These are phyloP conservation scores for Armadillidium nasatum DNA, from an alignment of 1,140 invertebrate species.

Conservation along the genomic window DNA sequence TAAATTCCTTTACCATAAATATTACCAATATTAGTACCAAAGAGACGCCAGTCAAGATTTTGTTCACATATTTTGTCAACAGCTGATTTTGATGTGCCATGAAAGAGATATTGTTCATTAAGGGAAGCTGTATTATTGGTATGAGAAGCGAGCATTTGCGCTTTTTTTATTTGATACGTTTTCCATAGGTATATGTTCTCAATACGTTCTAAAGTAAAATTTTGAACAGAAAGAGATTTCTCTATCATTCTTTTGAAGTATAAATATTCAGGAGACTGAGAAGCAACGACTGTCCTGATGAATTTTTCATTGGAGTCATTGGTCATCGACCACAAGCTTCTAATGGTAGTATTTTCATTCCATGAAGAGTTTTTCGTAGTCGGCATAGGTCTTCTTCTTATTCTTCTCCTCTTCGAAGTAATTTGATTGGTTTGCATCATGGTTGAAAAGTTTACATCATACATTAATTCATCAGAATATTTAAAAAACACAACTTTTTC, in stretches of 20 bases:
- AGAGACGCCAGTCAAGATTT: slow-evolving; percentile 41
- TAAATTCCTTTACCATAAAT: slow-evolving; percentile 38
- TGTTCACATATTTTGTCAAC: slow-evolving; percentile 34
- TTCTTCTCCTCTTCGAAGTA: slow-evolving; percentile 1
- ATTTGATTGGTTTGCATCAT: slow-evolving; percentile 25
- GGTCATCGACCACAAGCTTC: slow-evolving; percentile 17
- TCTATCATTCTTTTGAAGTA: slow-evolving; percentile 31
- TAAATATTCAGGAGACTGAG: slow-evolving; percentile 30
- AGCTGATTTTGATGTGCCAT: slow-evolving; percentile 34
- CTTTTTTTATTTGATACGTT: slow-evolving; percentile 40
- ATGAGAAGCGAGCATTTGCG: slow-evolving; percentile 12
- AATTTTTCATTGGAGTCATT: slow-evolving; percentile 15
- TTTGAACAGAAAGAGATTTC: background rate
- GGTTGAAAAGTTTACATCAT: slow-evolving; percentile 11
- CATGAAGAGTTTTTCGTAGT: background rate
- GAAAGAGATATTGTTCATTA: slow-evolving; percentile 42
- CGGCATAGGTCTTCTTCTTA: slow-evolving; percentile 32
- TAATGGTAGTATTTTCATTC: slow-evolving; percentile 25
- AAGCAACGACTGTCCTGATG: background rate
- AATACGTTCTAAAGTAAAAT: slow-evolving; percentile 29
- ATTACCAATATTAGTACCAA: slow-evolving; percentile 37
- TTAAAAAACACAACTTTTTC: background rate
- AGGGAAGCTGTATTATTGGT: slow-evolving; percentile 12
- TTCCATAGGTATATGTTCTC: slow-evolving; percentile 37
- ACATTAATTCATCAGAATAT: background rate